Evolutionary conservation across 2,888 invertebrate species (phyloP).

Genomic region (Dolichomitus sp.): DNA sequence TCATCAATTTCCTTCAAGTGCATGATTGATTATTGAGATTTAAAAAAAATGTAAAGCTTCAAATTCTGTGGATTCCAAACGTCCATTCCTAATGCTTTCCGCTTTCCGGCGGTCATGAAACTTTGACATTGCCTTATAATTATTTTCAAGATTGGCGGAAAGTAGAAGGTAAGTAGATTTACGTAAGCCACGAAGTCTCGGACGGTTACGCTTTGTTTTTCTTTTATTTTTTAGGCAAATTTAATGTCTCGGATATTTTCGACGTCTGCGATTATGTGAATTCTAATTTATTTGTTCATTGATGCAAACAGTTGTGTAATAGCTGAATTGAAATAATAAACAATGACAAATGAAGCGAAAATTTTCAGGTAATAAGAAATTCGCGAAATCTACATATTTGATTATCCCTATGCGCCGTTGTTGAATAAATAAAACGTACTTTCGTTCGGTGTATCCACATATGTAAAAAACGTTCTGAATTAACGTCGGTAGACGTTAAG

Average conservation of each 20-base stretch:
- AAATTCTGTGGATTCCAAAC: too few species aligned
- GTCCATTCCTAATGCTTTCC: too few species aligned
- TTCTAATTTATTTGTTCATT: not conserved
- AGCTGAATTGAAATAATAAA: constrained; percentile 1
- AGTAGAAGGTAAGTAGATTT: constrained; percentile 46
- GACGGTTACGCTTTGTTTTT: not conserved
- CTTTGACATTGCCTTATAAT: not conserved
- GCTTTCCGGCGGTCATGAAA: too few species aligned
- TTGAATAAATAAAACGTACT: not conserved
- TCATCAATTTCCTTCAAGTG: not conserved
- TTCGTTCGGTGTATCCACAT: not conserved
- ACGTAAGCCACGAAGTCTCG: not conserved
- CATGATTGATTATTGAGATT: not conserved
- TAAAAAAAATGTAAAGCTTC: too few species aligned
- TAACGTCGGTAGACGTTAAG: not conserved
- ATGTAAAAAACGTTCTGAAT: not conserved
- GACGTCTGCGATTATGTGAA: not conserved
- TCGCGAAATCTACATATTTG: not conserved
- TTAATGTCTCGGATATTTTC: not conserved
- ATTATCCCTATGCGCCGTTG: not conserved
- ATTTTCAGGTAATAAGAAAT: not conserved
- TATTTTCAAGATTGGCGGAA: not conserved
- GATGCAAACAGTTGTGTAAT: not conserved
- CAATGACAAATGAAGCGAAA: not conserved
- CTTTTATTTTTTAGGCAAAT: not conserved